A percentile compares a stretch with the other conserved stretches of the same genome.
Evolutionary conservation across 2,888 invertebrate genomes (phyloP).

Genomic region (Dinocampus coccinellae): DNA sequence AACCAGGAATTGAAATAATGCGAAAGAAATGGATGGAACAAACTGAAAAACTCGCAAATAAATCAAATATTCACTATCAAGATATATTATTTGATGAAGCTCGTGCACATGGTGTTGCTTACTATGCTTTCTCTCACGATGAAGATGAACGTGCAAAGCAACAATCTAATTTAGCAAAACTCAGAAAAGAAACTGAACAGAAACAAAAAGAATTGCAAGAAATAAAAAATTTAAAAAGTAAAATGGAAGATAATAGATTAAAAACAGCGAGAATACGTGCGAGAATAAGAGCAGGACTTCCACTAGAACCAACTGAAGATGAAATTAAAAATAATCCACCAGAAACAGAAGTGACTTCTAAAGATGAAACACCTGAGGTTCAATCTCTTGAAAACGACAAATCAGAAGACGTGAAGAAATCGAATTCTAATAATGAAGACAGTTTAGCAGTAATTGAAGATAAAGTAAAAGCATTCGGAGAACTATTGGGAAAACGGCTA

Average conservation of each 20-base stretch:
- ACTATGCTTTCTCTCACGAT: conserved; percentile 91
- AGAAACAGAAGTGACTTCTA: conserved; percentile 45
- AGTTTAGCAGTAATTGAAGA: conserved; percentile 57
- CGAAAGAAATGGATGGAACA: conserved; percentile 91
- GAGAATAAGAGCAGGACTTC: conserved; percentile 79
- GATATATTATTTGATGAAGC: conserved; percentile 94
- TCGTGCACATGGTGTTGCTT: conserved; percentile 91
- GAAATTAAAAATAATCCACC: conserved; percentile 47
- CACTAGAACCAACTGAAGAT: conserved; percentile 70
- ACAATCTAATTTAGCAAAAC: conserved; percentile 81
- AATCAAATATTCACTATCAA: conserved; percentile 89
- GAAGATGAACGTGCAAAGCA: conserved; percentile 84
- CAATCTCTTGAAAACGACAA: conserved; percentile 38
- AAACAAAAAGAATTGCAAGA: conserved; percentile 78
- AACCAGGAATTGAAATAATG: conserved; percentile 74
- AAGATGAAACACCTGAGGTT: conserved; percentile 43
- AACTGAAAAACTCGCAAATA: conserved; percentile 79
- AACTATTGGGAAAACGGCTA: conserved; percentile 68
- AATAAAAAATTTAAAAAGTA: conserved; percentile 75
- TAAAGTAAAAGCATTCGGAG: conserved; percentile 62
- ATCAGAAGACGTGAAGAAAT: conserved; percentile 16
- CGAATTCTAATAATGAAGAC: conserved; percentile 46
- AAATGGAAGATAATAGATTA: conserved; percentile 78
- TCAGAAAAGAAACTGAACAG: conserved; percentile 79
- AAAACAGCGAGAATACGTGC: conserved; percentile 82